These are phyloP conservation scores for Cyclura pinguis DNA, from an alignment of 2,797 vertebrate species.

Conservation along the genomic window DNA sequence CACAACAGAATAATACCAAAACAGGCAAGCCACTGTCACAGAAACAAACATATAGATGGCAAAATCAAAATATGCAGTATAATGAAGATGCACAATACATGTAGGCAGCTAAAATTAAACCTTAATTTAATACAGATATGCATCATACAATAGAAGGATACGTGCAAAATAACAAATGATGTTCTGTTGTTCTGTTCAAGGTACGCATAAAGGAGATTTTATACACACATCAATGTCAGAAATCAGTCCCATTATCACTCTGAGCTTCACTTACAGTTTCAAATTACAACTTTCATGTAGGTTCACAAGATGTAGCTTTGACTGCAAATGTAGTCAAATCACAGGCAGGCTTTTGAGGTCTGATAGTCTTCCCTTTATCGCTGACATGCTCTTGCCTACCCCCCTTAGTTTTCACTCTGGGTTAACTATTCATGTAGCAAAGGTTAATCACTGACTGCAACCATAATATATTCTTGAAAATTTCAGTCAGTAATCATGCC, in stretches of 20 bases:
- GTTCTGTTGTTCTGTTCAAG: neutral
- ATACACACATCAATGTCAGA: neutral
- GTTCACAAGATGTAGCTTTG: neutral
- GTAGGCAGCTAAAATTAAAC: neutral
- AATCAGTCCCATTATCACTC: neutral
- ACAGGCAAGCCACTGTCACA: neutral
- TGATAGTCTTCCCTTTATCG: neutral
- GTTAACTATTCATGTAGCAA: conserved; percentile 14
- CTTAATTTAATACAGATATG: conserved; percentile 1
- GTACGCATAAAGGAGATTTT: conserved; percentile 23
- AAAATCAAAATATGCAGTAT: neutral
- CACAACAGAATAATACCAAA: neutral
- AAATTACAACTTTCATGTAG: neutral
- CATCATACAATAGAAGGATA: neutral
- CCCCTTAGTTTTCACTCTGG: neutral
- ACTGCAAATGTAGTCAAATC: neutral
- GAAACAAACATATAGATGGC: neutral
- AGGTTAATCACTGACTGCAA: conserved; percentile 3
- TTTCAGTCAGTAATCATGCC: conserved; percentile 11
- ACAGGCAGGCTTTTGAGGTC: neutral
- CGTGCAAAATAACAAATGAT: neutral
- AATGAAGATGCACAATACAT: neutral
- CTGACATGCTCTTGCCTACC: fast-evolving
- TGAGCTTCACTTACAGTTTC: neutral
- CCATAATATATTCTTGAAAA: neutral